Conservation (phyloP, 2,113 vertebrate species). For the Periophthalmus modestus region DNA sequence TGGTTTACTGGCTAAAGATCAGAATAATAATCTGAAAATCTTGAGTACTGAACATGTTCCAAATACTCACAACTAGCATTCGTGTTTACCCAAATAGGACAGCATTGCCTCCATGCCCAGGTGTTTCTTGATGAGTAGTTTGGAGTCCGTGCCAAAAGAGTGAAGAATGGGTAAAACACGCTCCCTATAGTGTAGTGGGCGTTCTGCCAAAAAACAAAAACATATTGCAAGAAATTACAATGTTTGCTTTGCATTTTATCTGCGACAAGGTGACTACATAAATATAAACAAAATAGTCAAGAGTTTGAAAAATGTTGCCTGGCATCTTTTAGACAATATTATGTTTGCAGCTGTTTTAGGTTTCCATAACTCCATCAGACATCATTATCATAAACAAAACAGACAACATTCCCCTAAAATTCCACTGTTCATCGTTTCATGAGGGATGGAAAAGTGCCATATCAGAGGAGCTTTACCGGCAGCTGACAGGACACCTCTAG, state of each 20-base stretch:
- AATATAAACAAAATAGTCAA: neutral
- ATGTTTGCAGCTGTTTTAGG: neutral
- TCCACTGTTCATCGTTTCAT: neutral
- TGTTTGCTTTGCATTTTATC: neutral
- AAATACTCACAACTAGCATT: neutral
- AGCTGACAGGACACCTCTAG: slow-evolving; percentile 25
- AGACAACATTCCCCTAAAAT: neutral
- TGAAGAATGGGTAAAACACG: slow-evolving; percentile 91
- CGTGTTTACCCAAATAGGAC: slow-evolving; percentile 81
- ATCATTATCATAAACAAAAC: slow-evolving; percentile 1
- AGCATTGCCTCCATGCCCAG: slow-evolving; percentile 87
- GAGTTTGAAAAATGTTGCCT: neutral
- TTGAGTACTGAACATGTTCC: neutral
- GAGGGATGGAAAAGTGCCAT: slow-evolving; percentile 19
- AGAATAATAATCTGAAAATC: slow-evolving; percentile 9
- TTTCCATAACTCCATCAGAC: neutral
- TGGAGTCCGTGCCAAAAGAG: slow-evolving; percentile 82
- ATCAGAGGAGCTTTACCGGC: slow-evolving; percentile 25
- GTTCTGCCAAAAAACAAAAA: slow-evolving; percentile 75
- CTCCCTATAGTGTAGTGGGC: slow-evolving; percentile 89
- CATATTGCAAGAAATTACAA: neutral
- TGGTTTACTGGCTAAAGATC: slow-evolving; percentile 81
- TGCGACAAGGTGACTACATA: neutral
- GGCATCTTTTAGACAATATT: neutral
- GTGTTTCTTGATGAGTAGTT: slow-evolving; percentile 90